phyloP scores from a whole-genome alignment of 2,113 vertebrate species.

The Synodontis membranacea region DNA sequence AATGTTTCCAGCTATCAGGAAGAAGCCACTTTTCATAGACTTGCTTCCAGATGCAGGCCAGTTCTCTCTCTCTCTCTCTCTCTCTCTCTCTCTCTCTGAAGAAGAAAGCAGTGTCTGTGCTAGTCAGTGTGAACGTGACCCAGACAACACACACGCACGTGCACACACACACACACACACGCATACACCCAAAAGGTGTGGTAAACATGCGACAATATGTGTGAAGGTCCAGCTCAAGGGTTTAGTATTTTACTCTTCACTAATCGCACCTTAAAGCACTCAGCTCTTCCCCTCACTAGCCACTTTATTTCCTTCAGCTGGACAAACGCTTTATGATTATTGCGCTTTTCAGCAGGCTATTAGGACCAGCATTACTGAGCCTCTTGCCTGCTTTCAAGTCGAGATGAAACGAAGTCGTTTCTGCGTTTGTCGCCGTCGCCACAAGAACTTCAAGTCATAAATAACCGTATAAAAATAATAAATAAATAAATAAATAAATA shows the following conservation, averaged over 20 bases:
- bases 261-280: constrained; percentile 34
- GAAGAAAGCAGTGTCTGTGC: constrained; percentile 23
- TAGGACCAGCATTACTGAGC: constrained; percentile 27
- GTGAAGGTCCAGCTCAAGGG: neutral
- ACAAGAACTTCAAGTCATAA: neutral
- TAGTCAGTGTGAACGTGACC: neutral
- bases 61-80: neutral
- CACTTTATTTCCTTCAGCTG: constrained; percentile 42
- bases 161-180: neutral
- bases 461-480: neutral
- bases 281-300: neutral
- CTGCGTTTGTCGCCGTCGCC: constrained; percentile 11
- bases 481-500: neutral
- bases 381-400: constrained; percentile 43
- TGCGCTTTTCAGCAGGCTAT: constrained; percentile 18
- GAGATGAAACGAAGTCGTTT: constrained; percentile 51
- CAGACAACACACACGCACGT: neutral
- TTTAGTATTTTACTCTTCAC: constrained; percentile 24
- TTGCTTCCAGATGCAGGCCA: constrained; percentile 75
- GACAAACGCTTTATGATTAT: constrained; percentile 25
- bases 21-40: constrained; percentile 76
- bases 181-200: neutral
- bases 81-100: constrained; percentile 2
- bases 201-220: neutral
- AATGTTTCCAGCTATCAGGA: constrained; percentile 78